Conservation (phyloP, 2,797 vertebrate species). For the Etheostoma nigrum region DNA sequence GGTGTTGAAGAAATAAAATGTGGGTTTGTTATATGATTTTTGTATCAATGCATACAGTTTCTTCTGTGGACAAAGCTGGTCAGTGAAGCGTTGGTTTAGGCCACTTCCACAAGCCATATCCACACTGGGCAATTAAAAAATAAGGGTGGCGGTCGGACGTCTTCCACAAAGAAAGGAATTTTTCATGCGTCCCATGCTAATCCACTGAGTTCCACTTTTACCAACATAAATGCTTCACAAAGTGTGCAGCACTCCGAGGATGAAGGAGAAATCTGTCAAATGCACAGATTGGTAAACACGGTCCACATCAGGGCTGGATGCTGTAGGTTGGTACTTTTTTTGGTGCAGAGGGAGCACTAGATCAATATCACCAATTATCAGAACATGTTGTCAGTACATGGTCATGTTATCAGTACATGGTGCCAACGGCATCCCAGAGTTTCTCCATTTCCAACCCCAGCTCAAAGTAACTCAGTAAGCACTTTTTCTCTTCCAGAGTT, state of each 20-base stretch:
- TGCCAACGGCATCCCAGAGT: slow-evolving; percentile 16
- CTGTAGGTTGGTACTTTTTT: slow-evolving; percentile 17
- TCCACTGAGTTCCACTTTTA: slow-evolving; percentile 8
- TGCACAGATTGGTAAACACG: slow-evolving; percentile 10
- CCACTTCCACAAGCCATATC: slow-evolving; percentile 8
- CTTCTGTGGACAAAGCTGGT: slow-evolving; percentile 1
- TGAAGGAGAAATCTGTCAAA: slow-evolving; percentile 13
- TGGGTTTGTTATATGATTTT: slow-evolving; percentile 37
- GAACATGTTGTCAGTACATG: slow-evolving; percentile 8
- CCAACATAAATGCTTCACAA: slow-evolving; percentile 11
- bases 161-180: background rate
- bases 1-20: slow-evolving; percentile 18
- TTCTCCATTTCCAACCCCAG: slow-evolving; percentile 18
- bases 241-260: background rate
- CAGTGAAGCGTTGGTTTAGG: slow-evolving; percentile 5
- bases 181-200: slow-evolving; percentile 15
- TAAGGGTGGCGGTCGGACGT: background rate
- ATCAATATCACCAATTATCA: slow-evolving; percentile 55
- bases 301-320: slow-evolving; percentile 23
- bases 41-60: slow-evolving; percentile 27
- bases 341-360: slow-evolving; percentile 4
- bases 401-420: background rate
- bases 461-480: slow-evolving; percentile 18
- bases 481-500: background rate
- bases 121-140: slow-evolving; percentile 22